Percentiles rank a stretch among this genome's conserved stretches.
Evolutionary conservation across 2,797 vertebrate species (phyloP).

Genomic region (Alca torda): DNA sequence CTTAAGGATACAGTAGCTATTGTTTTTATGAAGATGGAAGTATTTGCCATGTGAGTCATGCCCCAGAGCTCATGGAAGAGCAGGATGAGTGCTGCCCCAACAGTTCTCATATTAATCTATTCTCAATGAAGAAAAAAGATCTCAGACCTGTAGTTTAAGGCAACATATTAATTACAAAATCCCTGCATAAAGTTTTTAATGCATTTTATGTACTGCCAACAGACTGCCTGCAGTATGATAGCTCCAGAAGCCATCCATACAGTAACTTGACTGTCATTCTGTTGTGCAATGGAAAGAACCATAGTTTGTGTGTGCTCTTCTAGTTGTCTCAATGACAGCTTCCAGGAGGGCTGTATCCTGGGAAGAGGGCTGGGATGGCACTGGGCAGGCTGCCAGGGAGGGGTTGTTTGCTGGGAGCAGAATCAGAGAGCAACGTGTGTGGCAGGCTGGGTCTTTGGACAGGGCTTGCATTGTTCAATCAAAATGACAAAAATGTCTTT

Average conservation of each 20-base stretch:
- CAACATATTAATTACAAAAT: neutral
- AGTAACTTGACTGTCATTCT: neutral
- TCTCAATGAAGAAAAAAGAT: neutral
- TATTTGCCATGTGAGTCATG: neutral
- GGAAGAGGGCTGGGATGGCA: neutral
- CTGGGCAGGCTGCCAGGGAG: neutral
- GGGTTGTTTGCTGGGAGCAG: neutral
- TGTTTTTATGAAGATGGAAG: neutral
- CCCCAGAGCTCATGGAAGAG: neutral
- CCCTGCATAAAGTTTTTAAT: neutral
- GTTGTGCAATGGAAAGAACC: neutral
- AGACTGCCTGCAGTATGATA: neutral
- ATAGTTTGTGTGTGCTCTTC: neutral
- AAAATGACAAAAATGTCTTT: neutral
- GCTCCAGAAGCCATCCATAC: neutral
- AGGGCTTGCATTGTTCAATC: neutral
- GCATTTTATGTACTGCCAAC: fast-evolving
- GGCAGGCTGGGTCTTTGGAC: neutral
- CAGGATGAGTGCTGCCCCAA: neutral
- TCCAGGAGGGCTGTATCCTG: neutral
- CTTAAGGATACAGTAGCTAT: neutral
- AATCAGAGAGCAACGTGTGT: neutral
- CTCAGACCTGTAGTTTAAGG: neutral
- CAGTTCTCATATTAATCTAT: neutral
- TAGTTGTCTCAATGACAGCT: neutral